These are phyloP conservation scores for Thalassarche chlororhynchos DNA, from an alignment of 2,113 vertebrate genomes.

Conservation along the genomic window DNA sequence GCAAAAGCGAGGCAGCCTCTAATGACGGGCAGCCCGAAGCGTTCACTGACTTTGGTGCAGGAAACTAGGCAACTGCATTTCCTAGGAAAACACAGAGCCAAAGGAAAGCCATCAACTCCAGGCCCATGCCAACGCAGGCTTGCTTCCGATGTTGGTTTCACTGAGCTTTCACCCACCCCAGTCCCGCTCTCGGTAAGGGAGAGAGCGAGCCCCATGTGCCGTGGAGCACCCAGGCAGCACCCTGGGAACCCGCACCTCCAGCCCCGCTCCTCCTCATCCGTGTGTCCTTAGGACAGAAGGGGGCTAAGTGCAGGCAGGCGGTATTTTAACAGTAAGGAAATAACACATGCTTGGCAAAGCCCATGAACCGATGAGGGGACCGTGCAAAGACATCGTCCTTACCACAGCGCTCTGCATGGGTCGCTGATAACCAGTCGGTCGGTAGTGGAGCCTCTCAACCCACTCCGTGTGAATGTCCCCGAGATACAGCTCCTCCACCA, in stretches of 20 bases:
- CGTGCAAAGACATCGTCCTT: not conserved
- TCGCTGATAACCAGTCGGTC: slow-evolving; percentile 87
- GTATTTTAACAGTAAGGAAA: fast-evolving
- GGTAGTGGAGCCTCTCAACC: slow-evolving; percentile 81
- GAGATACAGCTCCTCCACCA: slow-evolving; percentile 86
- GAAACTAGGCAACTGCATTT: not conserved
- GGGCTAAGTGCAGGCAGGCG: fast-evolving
- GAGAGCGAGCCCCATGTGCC: not conserved
- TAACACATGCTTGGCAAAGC: not conserved
- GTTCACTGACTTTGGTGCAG: not conserved
- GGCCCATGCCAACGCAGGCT: not conserved
- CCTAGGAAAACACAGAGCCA: not conserved
- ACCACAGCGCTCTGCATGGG: slow-evolving; percentile 90
- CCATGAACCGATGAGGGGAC: fast-evolving
- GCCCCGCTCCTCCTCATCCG: fast-evolving
- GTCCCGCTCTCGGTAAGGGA: not conserved
- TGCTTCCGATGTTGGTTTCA: not conserved
- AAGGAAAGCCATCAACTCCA: not conserved
- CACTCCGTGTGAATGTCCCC: slow-evolving; percentile 89
- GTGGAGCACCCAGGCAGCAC: not conserved
- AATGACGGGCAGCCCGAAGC: not conserved
- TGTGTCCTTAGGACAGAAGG: fast-evolving
- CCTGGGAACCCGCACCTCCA: fast-evolving
- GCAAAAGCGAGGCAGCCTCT: not conserved
- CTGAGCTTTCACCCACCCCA: not conserved